Percentiles rank a stretch among this genome's conserved stretches.
Evolutionary conservation across 2,888 invertebrate genomes (phyloP).

Genomic region (Lasioglossum morio): DNA sequence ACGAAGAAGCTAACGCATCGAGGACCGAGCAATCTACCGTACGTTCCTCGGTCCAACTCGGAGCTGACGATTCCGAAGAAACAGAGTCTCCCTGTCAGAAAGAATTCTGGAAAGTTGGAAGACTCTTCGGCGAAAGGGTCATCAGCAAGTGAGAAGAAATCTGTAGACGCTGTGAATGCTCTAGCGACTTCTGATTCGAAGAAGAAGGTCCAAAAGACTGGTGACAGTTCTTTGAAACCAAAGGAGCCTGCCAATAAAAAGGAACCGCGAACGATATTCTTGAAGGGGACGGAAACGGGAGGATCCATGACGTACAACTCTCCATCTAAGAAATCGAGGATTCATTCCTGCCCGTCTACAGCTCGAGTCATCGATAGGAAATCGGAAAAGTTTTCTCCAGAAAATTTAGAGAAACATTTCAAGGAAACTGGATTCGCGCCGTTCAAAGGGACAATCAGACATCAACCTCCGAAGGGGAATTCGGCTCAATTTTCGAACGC

Average conservation of each 20-base stretch:
- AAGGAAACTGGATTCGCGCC: background rate
- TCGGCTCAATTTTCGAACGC: too few relatives aligned
- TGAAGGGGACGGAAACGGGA: background rate
- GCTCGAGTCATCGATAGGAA: background rate
- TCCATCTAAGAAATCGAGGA: background rate
- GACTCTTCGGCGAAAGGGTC: background rate
- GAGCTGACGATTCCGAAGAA: background rate
- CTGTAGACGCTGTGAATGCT: background rate
- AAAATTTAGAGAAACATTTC: background rate
- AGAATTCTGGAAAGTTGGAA: background rate
- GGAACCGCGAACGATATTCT: background rate
- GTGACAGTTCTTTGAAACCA: background rate
- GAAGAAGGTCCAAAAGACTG: background rate
- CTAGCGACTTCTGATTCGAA: background rate
- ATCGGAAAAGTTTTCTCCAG: background rate
- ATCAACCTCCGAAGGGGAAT: background rate
- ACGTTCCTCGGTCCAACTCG: background rate
- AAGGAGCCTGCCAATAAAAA: background rate
- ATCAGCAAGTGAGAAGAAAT: background rate
- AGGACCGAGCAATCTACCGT: background rate
- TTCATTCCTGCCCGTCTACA: background rate
- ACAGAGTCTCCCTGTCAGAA: too few relatives aligned
- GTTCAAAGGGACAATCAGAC: slow-evolving; percentile 23
- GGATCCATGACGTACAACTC: background rate
- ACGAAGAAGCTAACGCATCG: background rate